A percentile compares a stretch with the other conserved stretches of the same genome.
These are phyloP conservation scores for Paramormyrops hopkinsi DNA, from an alignment of 2,797 vertebrate species.

Conservation along the genomic window DNA sequence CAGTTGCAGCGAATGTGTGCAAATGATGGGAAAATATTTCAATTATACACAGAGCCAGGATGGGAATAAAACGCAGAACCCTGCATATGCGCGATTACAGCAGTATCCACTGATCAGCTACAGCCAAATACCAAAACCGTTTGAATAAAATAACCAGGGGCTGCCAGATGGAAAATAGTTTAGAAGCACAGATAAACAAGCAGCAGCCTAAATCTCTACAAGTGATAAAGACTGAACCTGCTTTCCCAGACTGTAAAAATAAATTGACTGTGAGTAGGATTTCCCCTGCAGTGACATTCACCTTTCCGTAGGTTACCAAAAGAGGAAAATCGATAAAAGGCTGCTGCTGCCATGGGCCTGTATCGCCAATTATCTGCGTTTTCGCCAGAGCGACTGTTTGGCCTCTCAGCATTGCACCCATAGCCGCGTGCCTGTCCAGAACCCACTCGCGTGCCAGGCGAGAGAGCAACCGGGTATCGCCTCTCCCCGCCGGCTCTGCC, in stretches of 20 bases:
- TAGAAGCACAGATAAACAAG: not conserved
- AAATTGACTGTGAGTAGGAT: slow-evolving; percentile 3
- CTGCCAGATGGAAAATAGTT: not conserved
- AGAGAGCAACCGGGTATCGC: not conserved
- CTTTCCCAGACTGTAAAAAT: not conserved
- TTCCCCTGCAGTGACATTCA: slow-evolving; percentile 23
- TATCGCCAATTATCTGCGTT: not conserved
- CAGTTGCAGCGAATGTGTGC: not conserved
- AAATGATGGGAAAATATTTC: not conserved
- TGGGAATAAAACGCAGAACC: not conserved
- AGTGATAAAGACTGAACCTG: not conserved
- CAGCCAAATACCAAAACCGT: not conserved
- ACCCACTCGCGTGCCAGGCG: not conserved
- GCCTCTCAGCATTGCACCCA: not conserved
- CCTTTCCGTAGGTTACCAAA: slow-evolving; percentile 39
- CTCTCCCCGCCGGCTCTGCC: not conserved
- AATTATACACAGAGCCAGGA: not conserved
- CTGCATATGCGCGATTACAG: not conserved
- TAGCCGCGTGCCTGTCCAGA: not conserved
- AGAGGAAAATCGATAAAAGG: not conserved
- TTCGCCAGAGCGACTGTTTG: not conserved
- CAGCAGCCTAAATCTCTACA: not conserved
- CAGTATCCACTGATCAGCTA: not conserved
- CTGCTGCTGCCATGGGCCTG: not conserved
- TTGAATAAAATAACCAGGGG: not conserved